Base-by-base conservation (phyloP, 1,140 invertebrate species). In the Tetranychus urticae region DNA sequence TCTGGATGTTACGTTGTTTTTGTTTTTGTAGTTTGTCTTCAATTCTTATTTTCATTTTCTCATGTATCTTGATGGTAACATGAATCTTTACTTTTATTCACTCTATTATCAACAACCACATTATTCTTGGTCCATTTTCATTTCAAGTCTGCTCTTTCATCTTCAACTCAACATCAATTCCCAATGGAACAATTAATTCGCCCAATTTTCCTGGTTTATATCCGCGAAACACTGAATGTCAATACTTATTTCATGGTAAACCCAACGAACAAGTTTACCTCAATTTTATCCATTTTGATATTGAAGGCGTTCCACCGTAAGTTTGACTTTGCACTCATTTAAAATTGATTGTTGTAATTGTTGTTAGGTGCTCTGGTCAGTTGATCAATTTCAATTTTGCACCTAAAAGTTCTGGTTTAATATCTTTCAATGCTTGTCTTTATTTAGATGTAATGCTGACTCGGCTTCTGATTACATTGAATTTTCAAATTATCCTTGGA, bases 181-280 rank as follows among this genome's bases (percentile, higher is more conserved):
- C 64, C 33, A 85, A 81, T 67, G 90, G 90, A 13, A 82, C 82
- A 23, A 87, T 96, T 69, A 81, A 82, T 56, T 89, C 86, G 7
- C 88, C 90, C 1, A 96, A 96, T 74, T 91, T 84, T 69, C 90
- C 89, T 0, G 91, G 91, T 7, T 80, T 81, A 35, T 96, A 96
- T 74, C 88, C 90, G 0, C 76, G 88, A 62, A 82, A 91, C 70
- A 88, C 88, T 0, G 86, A 90, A 70, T 94, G 90, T 70, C 85
- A 93, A 74, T 96, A 92, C 71, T 87, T 88, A 71, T 94, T 96
- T 72, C 80, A 89, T 69, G 90, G 87, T 13, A 77, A 78, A 33
- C 74, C 75, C 56, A 81, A 81, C 59, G 86, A 94, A 69, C 81
- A 82, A 65, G 82, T 94, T 54, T 81, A 83, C 66, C 78, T 96